These are phyloP conservation scores for Dissostichus mawsoni DNA, from an alignment of 2,113 vertebrate genomes.

Conservation along the genomic window DNA sequence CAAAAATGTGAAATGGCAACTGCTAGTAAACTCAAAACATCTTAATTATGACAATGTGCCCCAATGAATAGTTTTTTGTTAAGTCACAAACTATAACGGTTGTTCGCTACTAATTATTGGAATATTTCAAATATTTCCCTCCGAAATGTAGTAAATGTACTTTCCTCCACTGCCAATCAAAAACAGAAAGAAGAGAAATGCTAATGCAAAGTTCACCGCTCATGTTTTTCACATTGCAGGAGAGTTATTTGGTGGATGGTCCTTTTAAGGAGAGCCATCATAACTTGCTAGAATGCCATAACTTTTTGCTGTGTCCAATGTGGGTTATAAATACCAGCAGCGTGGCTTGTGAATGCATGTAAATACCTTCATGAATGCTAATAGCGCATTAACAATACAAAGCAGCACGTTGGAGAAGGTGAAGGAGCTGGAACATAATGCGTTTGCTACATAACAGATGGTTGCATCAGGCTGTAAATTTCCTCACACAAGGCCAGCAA, in stretches of 20 bases:
- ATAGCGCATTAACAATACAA: conserved; percentile 76
- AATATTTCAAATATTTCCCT: too few relatives aligned
- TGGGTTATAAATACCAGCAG: conserved; percentile 57
- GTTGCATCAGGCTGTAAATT: conserved; percentile 77
- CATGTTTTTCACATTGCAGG: conserved; percentile 2
- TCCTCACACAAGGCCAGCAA: conserved; percentile 67
- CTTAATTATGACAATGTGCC: too few relatives aligned
- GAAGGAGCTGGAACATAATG: conserved; percentile 59
- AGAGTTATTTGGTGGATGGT: background rate
- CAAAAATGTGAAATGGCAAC: too few relatives aligned
- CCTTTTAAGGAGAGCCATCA: conserved; percentile 37
- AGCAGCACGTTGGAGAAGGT: conserved; percentile 60
- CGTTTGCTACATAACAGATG: conserved; percentile 74
- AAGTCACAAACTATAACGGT: too few relatives aligned
- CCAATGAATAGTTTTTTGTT: too few relatives aligned
- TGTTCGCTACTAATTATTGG: too few relatives aligned
- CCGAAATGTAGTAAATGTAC: background rate
- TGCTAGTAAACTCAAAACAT: too few relatives aligned
- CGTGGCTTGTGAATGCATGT: conserved; percentile 73
- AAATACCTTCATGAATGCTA: conserved; percentile 85
- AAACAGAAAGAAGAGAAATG: background rate
- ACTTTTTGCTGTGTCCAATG: conserved; percentile 37
- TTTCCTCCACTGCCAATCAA: background rate
- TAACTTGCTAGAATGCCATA: conserved; percentile 41
- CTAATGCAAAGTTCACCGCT: background rate